Percentiles rank a stretch among this genome's conserved stretches.
phyloP scores from a whole-genome alignment of 1,140 invertebrate genomes.

The Alviniconcha marisindica region DNA sequence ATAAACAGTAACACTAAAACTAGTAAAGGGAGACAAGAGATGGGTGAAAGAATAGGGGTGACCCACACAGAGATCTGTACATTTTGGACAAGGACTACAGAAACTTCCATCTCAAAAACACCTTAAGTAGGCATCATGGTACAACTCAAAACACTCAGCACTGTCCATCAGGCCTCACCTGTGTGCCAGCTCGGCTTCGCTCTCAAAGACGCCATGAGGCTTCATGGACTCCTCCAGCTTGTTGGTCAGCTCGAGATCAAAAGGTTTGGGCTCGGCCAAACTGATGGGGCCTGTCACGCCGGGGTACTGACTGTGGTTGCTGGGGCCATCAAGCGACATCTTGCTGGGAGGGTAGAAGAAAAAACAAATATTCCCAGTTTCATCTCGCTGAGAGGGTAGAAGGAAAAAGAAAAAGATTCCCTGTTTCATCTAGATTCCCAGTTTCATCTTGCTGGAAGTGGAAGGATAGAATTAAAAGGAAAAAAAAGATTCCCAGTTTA shows the following conservation, averaged over 20 bases:
- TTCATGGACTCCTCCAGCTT: constrained; percentile 89
- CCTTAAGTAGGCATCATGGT: no score
- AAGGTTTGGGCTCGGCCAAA: constrained; percentile 88
- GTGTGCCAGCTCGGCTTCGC: constrained; percentile 92
- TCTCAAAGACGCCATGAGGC: constrained; percentile 95
- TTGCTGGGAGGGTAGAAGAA: neutral
- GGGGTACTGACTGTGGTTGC: constrained; percentile 47
- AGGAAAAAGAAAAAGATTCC: neutral
- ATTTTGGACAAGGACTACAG: no score
- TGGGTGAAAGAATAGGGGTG: no score
- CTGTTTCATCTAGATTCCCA: neutral
- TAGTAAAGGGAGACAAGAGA: no score
- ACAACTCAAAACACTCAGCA: no score
- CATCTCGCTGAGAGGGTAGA: neutral
- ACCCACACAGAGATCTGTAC: no score
- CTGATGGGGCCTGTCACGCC: constrained; percentile 97
- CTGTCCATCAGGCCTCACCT: constrained; percentile 80
- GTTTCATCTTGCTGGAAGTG: neutral
- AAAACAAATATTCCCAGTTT: neutral
- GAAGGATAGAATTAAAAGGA: neutral
- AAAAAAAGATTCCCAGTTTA: no score
- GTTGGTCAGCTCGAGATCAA: constrained; percentile 88
- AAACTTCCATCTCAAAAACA: no score
- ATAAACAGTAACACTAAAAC: no score
- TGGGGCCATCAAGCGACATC: neutral